Conservation (phyloP, 1,140 invertebrate species). For the Spodoptera litura region DNA sequence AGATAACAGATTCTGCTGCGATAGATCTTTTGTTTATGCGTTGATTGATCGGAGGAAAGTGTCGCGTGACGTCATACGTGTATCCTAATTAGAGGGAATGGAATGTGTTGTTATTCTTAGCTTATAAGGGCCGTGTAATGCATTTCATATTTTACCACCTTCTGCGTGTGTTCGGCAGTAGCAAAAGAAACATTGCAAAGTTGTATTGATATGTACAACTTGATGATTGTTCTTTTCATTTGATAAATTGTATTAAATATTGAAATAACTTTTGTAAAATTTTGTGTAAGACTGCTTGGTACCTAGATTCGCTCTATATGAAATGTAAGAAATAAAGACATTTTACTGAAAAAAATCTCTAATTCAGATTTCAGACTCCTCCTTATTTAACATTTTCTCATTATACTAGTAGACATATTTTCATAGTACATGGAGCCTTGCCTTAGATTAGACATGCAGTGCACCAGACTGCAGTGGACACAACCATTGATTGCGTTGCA, state of each 20-base stretch:
- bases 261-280: too few species aligned
- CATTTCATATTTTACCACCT: too few species aligned
- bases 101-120: not conserved
- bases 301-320: too few species aligned
- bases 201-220: too few species aligned
- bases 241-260: too few species aligned
- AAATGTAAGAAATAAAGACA: too few species aligned
- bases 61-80: slow-evolving; percentile 5
- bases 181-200: not conserved
- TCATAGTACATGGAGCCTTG: not conserved
- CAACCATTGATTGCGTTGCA: slow-evolving; percentile 32
- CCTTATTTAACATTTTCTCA: too few species aligned
- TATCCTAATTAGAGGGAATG: slow-evolving; percentile 14
- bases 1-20: slow-evolving; percentile 21
- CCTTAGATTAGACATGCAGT: too few species aligned
- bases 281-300: too few species aligned
- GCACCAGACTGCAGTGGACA: not conserved
- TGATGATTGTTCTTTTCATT: too few species aligned
- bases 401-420: not conserved
- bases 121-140: not conserved
- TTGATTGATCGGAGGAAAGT: slow-evolving; percentile 26
- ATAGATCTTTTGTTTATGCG: slow-evolving; percentile 34
- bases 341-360: too few species aligned
- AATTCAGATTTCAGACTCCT: too few species aligned
- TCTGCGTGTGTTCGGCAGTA: not conserved